phyloP scores from a whole-genome alignment of 2,113 vertebrate genomes.

The Petromus typicus region DNA sequence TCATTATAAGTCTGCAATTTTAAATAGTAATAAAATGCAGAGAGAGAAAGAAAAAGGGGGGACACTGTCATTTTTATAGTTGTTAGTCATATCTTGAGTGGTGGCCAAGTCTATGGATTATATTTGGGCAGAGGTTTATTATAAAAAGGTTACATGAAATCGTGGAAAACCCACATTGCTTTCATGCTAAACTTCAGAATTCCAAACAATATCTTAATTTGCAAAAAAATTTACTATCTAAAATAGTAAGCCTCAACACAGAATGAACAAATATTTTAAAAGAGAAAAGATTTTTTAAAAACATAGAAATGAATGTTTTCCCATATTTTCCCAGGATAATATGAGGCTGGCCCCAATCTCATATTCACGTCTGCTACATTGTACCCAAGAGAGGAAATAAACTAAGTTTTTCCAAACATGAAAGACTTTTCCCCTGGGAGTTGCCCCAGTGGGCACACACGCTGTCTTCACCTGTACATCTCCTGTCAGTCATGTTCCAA shows the following conservation, averaged over 20 bases:
- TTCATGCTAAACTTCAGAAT: conserved; percentile 41
- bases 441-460: background rate
- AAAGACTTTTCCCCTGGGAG: background rate
- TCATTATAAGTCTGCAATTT: background rate
- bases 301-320: background rate
- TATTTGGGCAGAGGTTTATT: conserved; percentile 2
- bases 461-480: background rate
- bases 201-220: background rate
- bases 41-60: too few relatives aligned
- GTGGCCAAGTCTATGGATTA: background rate
- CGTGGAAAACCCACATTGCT: background rate
- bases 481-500: background rate
- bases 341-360: background rate
- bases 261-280: conserved; percentile 25
- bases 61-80: background rate
- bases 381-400: background rate
- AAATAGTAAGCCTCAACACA: background rate
- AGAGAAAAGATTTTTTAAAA: background rate
- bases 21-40: background rate
- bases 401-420: background rate
- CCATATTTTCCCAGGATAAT: background rate
- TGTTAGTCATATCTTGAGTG: background rate
- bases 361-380: background rate
- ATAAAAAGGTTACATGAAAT: background rate
- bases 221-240: background rate